Percentiles rank a stretch among this genome's conserved stretches.
phyloP scores from a whole-genome alignment of 2,797 vertebrate species.

The Otolemur crassicaudatus region DNA sequence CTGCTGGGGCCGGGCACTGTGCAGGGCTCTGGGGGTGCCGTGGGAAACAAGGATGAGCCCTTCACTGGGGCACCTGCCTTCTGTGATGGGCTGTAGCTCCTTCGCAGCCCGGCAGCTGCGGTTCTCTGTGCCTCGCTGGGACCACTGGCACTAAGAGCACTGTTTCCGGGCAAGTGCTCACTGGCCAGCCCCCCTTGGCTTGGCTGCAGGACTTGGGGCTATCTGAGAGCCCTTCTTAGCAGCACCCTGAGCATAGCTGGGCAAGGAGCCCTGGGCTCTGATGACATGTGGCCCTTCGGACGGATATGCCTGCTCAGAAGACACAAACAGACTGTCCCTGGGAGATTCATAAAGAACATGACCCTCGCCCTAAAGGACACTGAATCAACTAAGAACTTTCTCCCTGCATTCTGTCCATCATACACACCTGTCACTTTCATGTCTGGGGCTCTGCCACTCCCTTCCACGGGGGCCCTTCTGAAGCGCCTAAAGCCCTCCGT shows the following conservation, averaged over 20 bases:
- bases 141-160: no score
- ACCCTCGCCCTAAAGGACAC: not conserved
- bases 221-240: not conserved
- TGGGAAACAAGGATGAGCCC: not conserved
- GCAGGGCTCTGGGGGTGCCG: not conserved
- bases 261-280: not conserved
- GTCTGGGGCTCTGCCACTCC: not conserved
- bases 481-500: not conserved
- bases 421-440: not conserved
- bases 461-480: fast-evolving
- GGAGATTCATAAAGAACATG: not conserved
- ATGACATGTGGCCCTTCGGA: not conserved
- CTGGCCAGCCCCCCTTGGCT: not conserved
- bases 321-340: not conserved
- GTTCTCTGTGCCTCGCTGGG: not conserved
- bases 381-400: not conserved
- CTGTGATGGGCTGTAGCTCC: not conserved
- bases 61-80: not conserved
- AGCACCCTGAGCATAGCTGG: not conserved
- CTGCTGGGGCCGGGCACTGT: not conserved
- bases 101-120: not conserved
- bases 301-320: not conserved
- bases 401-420: fast-evolving
- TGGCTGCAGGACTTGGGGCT: not conserved
- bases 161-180: fast-evolving